Evolutionary conservation across 2,113 vertebrate species (phyloP).

Genomic region (Cyphomyrus discorhynchus): DNA sequence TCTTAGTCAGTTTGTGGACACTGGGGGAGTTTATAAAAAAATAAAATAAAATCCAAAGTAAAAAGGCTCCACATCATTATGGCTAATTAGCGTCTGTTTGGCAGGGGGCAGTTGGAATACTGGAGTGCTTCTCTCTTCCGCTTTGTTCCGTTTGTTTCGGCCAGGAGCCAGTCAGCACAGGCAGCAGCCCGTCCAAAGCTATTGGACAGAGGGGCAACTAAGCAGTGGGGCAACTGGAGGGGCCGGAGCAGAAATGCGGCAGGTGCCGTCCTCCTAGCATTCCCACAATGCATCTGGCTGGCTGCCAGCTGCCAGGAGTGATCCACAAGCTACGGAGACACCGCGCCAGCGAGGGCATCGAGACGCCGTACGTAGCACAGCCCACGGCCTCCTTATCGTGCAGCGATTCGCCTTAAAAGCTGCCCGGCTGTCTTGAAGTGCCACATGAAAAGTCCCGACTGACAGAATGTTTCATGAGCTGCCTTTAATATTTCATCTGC

Average conservation of each 20-base stretch:
- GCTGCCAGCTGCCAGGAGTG: not conserved
- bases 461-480: conserved; percentile 59
- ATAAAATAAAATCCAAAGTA: not conserved
- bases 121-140: not conserved
- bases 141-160: not conserved
- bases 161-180: not conserved
- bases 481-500: conserved; percentile 56
- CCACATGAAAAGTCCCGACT: conserved; percentile 44
- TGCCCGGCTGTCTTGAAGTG: conserved; percentile 30
- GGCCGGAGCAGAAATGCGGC: not conserved
- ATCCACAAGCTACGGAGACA: not conserved
- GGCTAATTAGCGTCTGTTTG: conserved; percentile 10
- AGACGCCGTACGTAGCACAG: conserved; percentile 18
- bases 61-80: not conserved
- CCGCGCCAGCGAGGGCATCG: not conserved
- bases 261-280: not conserved
- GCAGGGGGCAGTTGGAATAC: not conserved
- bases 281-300: not conserved
- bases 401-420: conserved; percentile 1
- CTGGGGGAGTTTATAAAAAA: not conserved
- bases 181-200: not conserved
- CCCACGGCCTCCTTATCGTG: conserved; percentile 51
- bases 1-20: not conserved
- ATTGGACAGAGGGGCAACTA: not conserved
- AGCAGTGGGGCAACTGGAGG: not conserved